phyloP scores from a whole-genome alignment of 2,113 vertebrate species.

The Tragulus kanchil region DNA sequence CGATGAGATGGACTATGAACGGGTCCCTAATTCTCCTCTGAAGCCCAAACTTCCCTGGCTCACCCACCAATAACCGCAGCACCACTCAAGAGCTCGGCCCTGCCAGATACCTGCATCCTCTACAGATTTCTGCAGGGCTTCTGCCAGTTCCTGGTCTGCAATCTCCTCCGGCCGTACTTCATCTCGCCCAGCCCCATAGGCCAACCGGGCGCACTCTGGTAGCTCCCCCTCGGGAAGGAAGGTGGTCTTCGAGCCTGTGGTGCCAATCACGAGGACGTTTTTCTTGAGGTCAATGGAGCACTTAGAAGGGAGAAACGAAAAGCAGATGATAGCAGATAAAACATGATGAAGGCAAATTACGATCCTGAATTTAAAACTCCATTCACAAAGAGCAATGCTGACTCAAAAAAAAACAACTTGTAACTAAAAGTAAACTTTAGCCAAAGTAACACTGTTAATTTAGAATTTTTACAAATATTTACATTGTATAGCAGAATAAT shows the following conservation, averaged over 20 bases:
- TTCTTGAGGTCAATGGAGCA: conserved; percentile 99
- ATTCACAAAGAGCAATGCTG: not conserved
- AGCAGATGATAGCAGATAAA: not conserved
- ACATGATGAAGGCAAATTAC: not conserved
- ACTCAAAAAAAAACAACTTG: not conserved
- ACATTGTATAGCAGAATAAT: not conserved
- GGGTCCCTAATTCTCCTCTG: not conserved
- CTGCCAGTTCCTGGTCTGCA: conserved; percentile 96
- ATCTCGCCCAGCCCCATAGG: conserved; percentile 93
- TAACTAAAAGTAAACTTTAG: not conserved
- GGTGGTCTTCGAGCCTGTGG: conserved; percentile 95
- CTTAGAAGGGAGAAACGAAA: conserved; percentile 82
- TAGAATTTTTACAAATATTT: not conserved
- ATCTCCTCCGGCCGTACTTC: conserved; percentile 94
- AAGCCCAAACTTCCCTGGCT: not conserved
- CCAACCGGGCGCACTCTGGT: conserved; percentile 96
- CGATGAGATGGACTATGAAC: not conserved
- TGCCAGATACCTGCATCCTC: conserved; percentile 94
- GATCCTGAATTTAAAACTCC: not conserved
- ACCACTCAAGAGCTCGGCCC: not conserved
- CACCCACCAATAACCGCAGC: not conserved
- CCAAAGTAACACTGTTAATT: not conserved
- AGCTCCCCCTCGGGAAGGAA: conserved; percentile 97
- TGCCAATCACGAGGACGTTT: conserved; percentile 95
- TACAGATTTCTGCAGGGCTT: conserved; percentile 96